Conservation (phyloP, 30 jellyfish, hydroid and myxozoan genomes). For the Mastigias papua region DNA sequence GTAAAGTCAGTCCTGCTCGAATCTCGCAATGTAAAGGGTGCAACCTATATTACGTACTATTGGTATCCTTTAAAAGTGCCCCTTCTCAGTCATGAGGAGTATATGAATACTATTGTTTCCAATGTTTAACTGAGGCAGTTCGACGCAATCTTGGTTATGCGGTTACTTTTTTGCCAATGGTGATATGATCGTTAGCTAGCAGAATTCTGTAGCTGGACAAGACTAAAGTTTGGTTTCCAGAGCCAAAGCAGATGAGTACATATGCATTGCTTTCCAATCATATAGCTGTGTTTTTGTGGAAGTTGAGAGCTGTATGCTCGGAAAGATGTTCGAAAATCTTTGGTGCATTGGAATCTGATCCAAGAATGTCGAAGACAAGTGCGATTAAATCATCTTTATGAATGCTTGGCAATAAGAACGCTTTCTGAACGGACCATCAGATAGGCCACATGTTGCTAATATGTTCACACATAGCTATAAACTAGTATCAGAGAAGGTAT, state of each 20-base stretch:
- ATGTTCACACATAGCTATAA: conserved; percentile 24
- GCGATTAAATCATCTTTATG: conserved; percentile 1
- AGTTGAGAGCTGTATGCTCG: conserved; percentile 29
- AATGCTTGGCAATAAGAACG: conserved; percentile 5
- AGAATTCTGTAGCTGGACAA: conserved; percentile 55
- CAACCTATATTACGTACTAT: too few relatives aligned
- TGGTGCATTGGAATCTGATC: conserved; percentile 15
- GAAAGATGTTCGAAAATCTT: conserved; percentile 32
- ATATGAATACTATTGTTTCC: conserved; percentile 67
- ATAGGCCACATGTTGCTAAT: conserved; percentile 55
- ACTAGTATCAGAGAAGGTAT: conserved; percentile 26
- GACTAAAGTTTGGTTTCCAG: conserved; percentile 60
- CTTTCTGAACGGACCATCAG: conserved; percentile 55
- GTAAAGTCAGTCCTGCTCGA: too few relatives aligned
- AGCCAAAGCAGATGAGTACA: neutral
- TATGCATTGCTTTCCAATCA: neutral
- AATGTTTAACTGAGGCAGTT: conserved; percentile 71
- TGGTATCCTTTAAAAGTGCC: too few relatives aligned
- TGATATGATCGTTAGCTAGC: conserved; percentile 76
- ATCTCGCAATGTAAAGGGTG: too few relatives aligned
- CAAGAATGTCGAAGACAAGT: neutral
- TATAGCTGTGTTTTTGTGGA: conserved; percentile 51
- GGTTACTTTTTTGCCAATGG: conserved; percentile 70
- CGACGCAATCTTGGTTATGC: conserved; percentile 47
- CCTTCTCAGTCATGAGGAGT: conserved; percentile 1